Percentiles rank a stretch among this genome's conserved stretches.
phyloP scores from a whole-genome alignment of 2,888 invertebrate genomes.

The Macaria liturata region DNA sequence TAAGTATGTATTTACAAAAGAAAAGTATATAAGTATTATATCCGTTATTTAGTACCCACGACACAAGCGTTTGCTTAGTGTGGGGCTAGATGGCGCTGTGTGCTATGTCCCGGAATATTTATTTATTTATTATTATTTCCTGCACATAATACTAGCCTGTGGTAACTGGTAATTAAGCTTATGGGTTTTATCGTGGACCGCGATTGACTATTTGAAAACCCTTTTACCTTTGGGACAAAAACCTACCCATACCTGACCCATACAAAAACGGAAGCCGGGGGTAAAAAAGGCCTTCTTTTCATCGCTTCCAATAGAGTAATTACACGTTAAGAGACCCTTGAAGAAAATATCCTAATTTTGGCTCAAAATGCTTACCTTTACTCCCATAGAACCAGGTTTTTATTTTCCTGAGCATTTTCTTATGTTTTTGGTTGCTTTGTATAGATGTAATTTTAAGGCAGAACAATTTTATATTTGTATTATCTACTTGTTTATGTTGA shows the following conservation, averaged over 20 bases:
- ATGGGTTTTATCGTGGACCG: slow-evolving; percentile 21
- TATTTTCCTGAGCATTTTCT: background rate
- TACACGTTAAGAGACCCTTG: slow-evolving; percentile 53
- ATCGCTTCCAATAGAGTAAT: slow-evolving; percentile 61
- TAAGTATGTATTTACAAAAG: too few species aligned
- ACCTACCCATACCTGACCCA: slow-evolving; percentile 24
- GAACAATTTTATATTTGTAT: too few species aligned
- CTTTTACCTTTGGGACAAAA: slow-evolving; percentile 33
- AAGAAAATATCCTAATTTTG: slow-evolving; percentile 56
- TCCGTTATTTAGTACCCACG: too few species aligned
- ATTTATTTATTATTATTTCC: too few species aligned
- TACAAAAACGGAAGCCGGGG: slow-evolving; percentile 38
- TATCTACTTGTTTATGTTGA: too few species aligned
- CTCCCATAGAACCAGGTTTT: background rate
- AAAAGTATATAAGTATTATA: too few species aligned
- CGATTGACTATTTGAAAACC: slow-evolving; percentile 27
- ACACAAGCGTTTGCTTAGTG: too few species aligned
- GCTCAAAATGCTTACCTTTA: slow-evolving; percentile 45
- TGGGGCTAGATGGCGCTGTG: too few species aligned
- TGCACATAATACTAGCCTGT: too few species aligned
- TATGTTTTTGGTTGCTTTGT: too few species aligned
- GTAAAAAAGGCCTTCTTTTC: slow-evolving; percentile 53
- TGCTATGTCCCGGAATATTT: too few species aligned
- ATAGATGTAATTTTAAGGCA: too few species aligned
- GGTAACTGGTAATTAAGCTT: slow-evolving; percentile 18